Conservation (phyloP, 1,140 invertebrate genomes). For the Drosophila repleta region DNA sequence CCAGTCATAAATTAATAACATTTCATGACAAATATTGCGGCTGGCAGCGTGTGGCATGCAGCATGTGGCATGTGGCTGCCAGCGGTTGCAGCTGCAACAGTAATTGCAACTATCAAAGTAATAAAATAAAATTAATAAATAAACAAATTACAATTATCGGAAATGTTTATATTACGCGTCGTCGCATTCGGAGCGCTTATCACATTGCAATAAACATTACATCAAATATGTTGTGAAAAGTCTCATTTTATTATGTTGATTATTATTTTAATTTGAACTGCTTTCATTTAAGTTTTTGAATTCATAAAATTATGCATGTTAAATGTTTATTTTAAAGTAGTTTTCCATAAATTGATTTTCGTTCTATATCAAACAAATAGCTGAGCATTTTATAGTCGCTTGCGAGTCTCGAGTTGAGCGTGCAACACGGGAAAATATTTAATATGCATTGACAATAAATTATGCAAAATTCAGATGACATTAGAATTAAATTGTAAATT, state of each 20-base stretch:
- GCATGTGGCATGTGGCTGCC: constrained; percentile 9
- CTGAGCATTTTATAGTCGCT: too few relatives aligned
- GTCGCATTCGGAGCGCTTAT: background rate
- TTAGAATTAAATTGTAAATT: background rate
- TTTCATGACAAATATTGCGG: constrained; percentile 45
- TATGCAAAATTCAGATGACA: background rate
- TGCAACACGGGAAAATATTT: background rate
- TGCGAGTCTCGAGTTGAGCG: too few relatives aligned
- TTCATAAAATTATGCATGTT: too few relatives aligned
- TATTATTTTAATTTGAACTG: too few relatives aligned
- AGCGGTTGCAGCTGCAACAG: constrained; percentile 10
- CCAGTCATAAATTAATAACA: constrained; percentile 49
- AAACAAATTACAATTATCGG: constrained; percentile 16
- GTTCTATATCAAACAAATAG: too few relatives aligned
- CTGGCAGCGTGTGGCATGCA: constrained; percentile 10
- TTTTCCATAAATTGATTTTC: too few relatives aligned
- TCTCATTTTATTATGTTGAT: too few relatives aligned
- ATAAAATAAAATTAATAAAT: constrained; percentile 44
- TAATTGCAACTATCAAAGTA: constrained; percentile 38
- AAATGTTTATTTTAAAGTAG: too few relatives aligned
- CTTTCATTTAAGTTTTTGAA: too few relatives aligned
- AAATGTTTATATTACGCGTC: constrained; percentile 3
- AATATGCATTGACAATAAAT: background rate
- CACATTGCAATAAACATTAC: background rate
- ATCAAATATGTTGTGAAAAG: too few relatives aligned